These are phyloP conservation scores for Oncorhynchus masou DNA, from an alignment of 2,113 vertebrate genomes.

Conservation along the genomic window DNA sequence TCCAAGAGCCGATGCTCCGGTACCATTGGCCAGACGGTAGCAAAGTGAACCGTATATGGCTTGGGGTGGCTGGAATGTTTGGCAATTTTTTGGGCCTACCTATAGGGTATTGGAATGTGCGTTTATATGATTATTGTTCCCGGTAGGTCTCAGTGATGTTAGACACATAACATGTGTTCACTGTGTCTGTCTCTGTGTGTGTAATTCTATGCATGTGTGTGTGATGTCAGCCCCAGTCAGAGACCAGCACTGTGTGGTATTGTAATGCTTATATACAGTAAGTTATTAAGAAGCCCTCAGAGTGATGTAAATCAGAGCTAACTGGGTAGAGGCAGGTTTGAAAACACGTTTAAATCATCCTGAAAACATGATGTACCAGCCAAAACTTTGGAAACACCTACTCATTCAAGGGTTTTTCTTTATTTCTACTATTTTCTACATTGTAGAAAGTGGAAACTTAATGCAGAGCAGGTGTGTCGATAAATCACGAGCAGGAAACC, in stretches of 20 bases:
- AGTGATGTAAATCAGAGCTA: slow-evolving; percentile 25
- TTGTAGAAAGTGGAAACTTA: not conserved
- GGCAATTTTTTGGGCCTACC: not conserved
- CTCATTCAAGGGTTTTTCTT: no score
- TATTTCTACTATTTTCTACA: no score
- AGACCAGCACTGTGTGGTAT: slow-evolving; percentile 3
- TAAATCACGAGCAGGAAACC: not conserved
- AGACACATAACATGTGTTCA: not conserved
- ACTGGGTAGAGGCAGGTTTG: slow-evolving; percentile 8
- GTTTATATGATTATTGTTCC: no score
- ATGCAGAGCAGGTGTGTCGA: not conserved
- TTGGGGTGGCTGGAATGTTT: not conserved
- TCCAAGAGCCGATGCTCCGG: no score
- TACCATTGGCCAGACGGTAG: no score
- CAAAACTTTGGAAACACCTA: not conserved
- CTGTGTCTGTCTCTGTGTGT: not conserved
- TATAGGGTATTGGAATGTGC: no score
- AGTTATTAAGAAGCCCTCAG: slow-evolving; percentile 13
- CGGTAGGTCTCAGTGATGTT: no score
- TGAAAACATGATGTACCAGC: slow-evolving; percentile 14
- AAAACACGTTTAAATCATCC: slow-evolving; percentile 24
- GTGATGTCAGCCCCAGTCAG: not conserved
- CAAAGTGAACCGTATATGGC: no score
- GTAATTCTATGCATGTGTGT: not conserved
- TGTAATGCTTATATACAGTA: slow-evolving; percentile 1